phyloP scores from a whole-genome alignment of 2,113 vertebrate genomes.

The Semicossyphus pulcher region DNA sequence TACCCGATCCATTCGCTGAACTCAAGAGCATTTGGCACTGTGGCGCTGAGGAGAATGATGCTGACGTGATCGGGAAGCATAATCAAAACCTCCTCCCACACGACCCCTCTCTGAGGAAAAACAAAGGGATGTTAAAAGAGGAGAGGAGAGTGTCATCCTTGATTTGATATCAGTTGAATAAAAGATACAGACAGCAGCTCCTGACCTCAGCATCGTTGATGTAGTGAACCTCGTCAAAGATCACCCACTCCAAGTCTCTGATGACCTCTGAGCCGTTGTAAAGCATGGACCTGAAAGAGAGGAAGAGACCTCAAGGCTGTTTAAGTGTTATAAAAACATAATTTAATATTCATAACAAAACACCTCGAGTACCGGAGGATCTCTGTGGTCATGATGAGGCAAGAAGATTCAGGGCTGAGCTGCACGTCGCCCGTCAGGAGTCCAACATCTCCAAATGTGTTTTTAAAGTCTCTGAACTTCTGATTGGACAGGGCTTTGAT shows the following conservation, averaged over 20 bases:
- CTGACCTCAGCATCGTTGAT: slow-evolving; percentile 92
- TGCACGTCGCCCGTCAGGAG: slow-evolving; percentile 92
- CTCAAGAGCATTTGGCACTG: slow-evolving; percentile 92
- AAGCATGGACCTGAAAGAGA: slow-evolving; percentile 89
- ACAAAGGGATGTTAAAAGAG: neutral
- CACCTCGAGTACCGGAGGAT: slow-evolving; percentile 85
- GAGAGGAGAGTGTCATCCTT: neutral
- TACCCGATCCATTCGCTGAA: slow-evolving; percentile 96
- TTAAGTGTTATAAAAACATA: neutral
- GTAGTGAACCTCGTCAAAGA: slow-evolving; percentile 96
- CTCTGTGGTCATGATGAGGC: slow-evolving; percentile 96
- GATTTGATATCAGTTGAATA: neutral
- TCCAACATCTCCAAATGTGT: slow-evolving; percentile 91
- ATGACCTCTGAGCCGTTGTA: slow-evolving; percentile 94
- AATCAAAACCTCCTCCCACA: slow-evolving; percentile 95
- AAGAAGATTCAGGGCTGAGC: slow-evolving; percentile 90
- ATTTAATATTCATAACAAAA: neutral
- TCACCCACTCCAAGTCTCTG: slow-evolving; percentile 94
- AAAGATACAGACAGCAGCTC: neutral
- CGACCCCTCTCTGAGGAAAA: slow-evolving; percentile 88
- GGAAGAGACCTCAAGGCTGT: neutral
- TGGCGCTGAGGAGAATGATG: slow-evolving; percentile 93
- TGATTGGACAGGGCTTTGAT: slow-evolving; percentile 96
- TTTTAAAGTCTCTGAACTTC: slow-evolving; percentile 94
- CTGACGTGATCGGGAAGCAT: slow-evolving; percentile 94